Evolutionary conservation across 2,797 vertebrate genomes (phyloP), one percentile per base, ranked within the genome.

Genomic region (Acanthiza pusilla): DNA sequence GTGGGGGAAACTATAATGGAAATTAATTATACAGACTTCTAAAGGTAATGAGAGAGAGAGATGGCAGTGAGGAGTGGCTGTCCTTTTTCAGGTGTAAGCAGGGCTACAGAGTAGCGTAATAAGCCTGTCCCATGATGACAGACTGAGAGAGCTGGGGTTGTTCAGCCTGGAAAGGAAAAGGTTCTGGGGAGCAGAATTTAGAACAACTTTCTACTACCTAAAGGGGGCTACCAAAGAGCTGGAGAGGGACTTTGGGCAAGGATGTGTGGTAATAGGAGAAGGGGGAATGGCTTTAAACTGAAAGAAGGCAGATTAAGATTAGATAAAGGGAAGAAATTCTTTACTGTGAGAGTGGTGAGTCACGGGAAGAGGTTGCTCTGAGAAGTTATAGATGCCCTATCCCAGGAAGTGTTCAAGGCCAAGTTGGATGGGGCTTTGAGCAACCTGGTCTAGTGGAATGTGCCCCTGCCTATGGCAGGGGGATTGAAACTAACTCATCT

Each of bases 401-500:
- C 14, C 26, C 22, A 48, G 22, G 25, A 67, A 42, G 7, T 12
- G 13, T 36, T 36, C 22, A 72, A 61, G 27, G 34, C 19, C 5
- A 21, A 40, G 8, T 60, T 67, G 26, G 45, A n/a, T 23, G 18
- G 11, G 18, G 38, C 18, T 50, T 36, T 66, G 67, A 45, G n/a
- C 22, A 78, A 17, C 3, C 40, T 60, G 30, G 9, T n/a, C 26
- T 43, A 62, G 25, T 6, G 8, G 22, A 47, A 60, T 26, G 9
- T 60, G 21, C 23, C 15, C 22, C 18, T 40, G 21, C 11, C 53
- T 16, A 8, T 0, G 2, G 18, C 11, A 36, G 16, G 7, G 11
- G 4, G 7, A 7, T 36, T 36, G 9, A 54, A 48, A 19, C 5
- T 6, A 14, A 38, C 40, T 40, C 1, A 32, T 58, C 29, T 71